phyloP scores from a whole-genome alignment of 2,888 invertebrate genomes.

The Diadegma fenestrale region DNA sequence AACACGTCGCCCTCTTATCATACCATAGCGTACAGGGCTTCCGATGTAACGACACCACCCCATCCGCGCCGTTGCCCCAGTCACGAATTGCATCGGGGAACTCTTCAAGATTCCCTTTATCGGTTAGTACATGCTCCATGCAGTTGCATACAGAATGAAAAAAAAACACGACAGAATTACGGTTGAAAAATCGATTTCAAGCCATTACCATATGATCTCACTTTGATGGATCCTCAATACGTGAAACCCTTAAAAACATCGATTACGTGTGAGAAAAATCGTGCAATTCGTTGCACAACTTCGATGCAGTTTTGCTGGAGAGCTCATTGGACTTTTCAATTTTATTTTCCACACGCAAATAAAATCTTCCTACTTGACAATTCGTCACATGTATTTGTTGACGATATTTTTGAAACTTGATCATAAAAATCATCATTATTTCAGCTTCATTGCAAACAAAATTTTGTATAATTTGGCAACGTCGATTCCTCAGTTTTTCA shows the following conservation, averaged over 20 bases:
- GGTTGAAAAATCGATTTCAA: background rate
- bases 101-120: constrained; percentile 72
- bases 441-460: too few relatives aligned
- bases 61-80: constrained; percentile 86
- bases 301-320: background rate
- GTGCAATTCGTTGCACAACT: background rate
- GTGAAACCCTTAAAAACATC: background rate
- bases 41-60: constrained; percentile 88
- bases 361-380: background rate
- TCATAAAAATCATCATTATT: background rate
- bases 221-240: background rate
- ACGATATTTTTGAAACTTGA: background rate
- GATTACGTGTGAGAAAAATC: background rate
- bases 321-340: background rate
- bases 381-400: background rate
- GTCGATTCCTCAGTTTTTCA: background rate
- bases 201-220: background rate
- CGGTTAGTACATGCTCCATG: constrained; percentile 71
- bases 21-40: constrained; percentile 93
- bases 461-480: background rate
- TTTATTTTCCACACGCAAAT: background rate
- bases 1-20: constrained; percentile 88
- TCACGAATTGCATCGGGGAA: constrained; percentile 86
- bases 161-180: background rate
- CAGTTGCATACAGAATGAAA: background rate